Conservation (phyloP, 2,113 vertebrate genomes). For the Sorex araneus region DNA sequence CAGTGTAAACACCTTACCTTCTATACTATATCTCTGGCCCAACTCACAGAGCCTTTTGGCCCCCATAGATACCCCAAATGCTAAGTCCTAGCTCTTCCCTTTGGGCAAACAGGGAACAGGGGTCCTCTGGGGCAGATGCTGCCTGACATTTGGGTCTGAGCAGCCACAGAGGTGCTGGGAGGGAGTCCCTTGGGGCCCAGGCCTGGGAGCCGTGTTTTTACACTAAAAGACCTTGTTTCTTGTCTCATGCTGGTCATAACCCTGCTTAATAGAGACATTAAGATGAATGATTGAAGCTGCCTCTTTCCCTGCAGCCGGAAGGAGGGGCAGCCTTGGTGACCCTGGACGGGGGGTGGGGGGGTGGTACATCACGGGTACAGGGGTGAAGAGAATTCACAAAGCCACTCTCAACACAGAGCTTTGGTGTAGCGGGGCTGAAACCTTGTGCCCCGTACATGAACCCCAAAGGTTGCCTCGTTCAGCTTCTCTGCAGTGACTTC, state of each 20-base stretch:
- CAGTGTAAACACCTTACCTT: too few relatives aligned
- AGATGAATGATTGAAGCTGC: constrained; percentile 83
- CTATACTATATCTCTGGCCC: too few relatives aligned
- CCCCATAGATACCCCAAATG: neutral
- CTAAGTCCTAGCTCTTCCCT: constrained; percentile 30
- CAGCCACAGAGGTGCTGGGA: neutral
- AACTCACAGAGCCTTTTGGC: neutral
- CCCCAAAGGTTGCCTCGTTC: neutral
- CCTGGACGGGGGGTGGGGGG: constrained; percentile 28
- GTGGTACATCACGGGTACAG: constrained; percentile 42
- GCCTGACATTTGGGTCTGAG: neutral
- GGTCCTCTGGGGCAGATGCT: constrained; percentile 18
- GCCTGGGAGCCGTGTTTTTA: constrained; percentile 80
- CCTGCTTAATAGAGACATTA: constrained; percentile 86
- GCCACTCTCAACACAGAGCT: neutral
- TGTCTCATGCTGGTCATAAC: constrained; percentile 84
- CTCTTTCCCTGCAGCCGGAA: constrained; percentile 63
- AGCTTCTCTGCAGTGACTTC: neutral
- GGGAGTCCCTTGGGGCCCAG: constrained; percentile 73
- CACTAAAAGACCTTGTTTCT: constrained; percentile 86
- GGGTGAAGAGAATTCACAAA: constrained; percentile 8
- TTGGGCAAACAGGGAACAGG: constrained; percentile 44
- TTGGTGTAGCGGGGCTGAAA: constrained; percentile 24
- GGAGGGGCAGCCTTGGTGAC: constrained; percentile 74
- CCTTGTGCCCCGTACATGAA: neutral